A percentile compares a stretch with the other conserved stretches of the same genome.
Conservation (phyloP, 2,113 vertebrate species). For the Fulmarus glacialis region DNA sequence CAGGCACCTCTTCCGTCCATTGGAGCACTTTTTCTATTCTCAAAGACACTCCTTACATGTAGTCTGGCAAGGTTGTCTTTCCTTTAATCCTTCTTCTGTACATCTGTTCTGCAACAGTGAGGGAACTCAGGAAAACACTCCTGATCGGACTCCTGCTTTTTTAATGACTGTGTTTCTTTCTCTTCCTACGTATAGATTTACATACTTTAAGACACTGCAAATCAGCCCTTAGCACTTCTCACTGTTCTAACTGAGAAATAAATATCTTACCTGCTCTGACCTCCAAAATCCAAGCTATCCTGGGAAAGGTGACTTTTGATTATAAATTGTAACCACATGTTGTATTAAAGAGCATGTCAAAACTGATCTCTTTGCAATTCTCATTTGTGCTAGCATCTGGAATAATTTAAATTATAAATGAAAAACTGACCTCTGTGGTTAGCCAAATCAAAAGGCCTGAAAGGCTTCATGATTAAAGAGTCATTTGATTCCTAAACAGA, state of each 20-base stretch:
- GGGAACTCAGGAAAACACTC: not conserved
- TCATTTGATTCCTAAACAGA: constrained; percentile 12
- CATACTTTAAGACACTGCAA: not conserved
- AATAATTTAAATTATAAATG: constrained; percentile 51
- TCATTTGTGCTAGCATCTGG: constrained; percentile 24
- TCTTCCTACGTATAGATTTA: not conserved
- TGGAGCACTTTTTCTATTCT: not conserved
- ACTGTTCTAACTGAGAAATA: not conserved
- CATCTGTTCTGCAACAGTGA: not conserved
- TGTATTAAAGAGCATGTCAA: constrained; percentile 11
- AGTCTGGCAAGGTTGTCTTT: not conserved
- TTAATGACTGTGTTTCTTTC: not conserved
- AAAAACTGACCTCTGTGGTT: constrained; percentile 41
- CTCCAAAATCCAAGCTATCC: constrained; percentile 1
- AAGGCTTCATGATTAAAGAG: not conserved
- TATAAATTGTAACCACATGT: constrained; percentile 2
- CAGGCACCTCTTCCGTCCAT: not conserved
- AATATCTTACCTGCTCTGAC: not conserved
- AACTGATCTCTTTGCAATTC: not conserved
- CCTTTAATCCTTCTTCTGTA: not conserved
- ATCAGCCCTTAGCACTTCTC: not conserved
- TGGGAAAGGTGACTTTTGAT: not conserved
- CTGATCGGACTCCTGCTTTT: not conserved
- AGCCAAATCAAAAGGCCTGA: constrained; percentile 9
- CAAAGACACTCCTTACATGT: not conserved